Evolutionary conservation across 2,888 invertebrate genomes (phyloP).

Genomic region (Cerastoderma edule): DNA sequence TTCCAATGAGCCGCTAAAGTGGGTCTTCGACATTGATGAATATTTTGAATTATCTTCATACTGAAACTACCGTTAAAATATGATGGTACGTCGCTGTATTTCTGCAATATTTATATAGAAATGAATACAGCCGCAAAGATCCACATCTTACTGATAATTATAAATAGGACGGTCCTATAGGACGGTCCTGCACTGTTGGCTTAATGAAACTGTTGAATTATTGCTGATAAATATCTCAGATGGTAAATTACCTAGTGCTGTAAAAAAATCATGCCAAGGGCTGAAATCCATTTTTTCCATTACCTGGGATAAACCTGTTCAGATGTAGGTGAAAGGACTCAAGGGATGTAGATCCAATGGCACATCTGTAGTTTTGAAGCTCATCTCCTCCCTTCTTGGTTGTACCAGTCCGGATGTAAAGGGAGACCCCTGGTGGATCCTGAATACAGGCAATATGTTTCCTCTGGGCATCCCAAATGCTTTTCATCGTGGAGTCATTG

Average conservation of each 20-base stretch:
- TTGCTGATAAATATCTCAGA: neutral
- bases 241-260: neutral
- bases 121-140: no score
- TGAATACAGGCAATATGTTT: neutral
- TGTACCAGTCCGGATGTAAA: constrained; percentile 40
- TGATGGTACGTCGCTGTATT: no score
- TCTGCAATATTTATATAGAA: no score
- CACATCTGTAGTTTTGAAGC: constrained; percentile 35
- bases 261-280: neutral
- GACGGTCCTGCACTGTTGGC: no score
- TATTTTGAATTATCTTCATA: no score
- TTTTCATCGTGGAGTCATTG: neutral
- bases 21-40: no score
- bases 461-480: neutral
- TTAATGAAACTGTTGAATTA: no score
- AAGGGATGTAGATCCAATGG: constrained; percentile 43
- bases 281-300: neutral
- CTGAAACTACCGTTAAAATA: no score
- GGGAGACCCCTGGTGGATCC: constrained; percentile 1
- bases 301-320: constrained; percentile 48
- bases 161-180: no score
- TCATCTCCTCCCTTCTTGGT: constrained; percentile 36
- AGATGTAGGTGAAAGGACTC: constrained; percentile 43
- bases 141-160: no score
- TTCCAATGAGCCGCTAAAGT: no score